phyloP scores from a whole-genome alignment of 2,797 vertebrate species.

The Sternotherus odoratus region DNA sequence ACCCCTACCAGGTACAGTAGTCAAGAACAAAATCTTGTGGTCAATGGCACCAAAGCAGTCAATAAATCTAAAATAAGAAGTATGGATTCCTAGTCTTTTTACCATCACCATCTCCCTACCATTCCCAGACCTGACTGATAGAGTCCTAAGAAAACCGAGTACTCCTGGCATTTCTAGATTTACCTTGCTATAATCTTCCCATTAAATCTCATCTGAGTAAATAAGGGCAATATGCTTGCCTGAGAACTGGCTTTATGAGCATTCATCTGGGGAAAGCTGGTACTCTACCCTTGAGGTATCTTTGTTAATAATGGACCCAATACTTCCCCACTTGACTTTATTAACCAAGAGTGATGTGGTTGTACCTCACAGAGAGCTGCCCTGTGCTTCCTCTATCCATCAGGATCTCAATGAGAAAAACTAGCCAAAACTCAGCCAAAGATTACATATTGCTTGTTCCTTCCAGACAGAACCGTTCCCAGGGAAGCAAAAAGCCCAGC shows the following conservation, averaged over 20 bases:
- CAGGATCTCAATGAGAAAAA: not conserved
- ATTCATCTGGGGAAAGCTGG: not conserved
- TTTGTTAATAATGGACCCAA: constrained; percentile 2
- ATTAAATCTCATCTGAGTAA: constrained; percentile 23
- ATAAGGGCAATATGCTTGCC: not conserved
- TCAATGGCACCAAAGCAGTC: not conserved
- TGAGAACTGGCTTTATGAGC: not conserved
- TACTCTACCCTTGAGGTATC: constrained; percentile 38
- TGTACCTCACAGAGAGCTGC: not conserved
- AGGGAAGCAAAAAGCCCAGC: not conserved
- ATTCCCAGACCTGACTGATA: not conserved
- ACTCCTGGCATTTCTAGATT: not conserved
- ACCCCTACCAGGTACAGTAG: constrained; percentile 9
- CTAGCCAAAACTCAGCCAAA: not conserved
- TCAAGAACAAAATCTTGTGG: not conserved
- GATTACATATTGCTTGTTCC: not conserved
- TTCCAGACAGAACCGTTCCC: not conserved
- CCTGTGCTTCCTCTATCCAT: not conserved
- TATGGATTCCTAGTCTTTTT: not conserved
- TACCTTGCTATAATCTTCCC: not conserved
- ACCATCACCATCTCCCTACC: not conserved
- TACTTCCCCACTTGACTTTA: not conserved
- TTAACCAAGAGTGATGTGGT: not conserved
- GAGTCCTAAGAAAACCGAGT: not conserved
- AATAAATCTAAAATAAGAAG: constrained; percentile 23